Evolutionary conservation across 2,888 invertebrate species (phyloP).

Genomic region (Erynnis tages): DNA sequence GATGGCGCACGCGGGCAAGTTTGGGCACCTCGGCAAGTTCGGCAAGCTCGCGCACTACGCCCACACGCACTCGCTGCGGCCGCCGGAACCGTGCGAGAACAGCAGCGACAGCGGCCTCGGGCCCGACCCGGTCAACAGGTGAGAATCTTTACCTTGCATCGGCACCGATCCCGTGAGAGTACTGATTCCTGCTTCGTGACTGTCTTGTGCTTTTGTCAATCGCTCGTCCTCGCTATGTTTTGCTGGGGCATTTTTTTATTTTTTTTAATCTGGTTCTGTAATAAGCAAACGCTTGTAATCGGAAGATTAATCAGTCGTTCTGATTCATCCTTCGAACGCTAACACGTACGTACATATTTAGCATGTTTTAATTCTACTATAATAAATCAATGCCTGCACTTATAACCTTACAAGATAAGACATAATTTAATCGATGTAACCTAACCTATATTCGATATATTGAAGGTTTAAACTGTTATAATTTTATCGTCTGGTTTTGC

Average conservation of each 20-base stretch:
- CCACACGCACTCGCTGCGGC: constrained; percentile 72
- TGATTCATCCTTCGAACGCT: too few species aligned
- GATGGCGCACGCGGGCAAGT: constrained; percentile 51
- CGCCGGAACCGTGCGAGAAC: constrained; percentile 87
- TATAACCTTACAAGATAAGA: too few species aligned
- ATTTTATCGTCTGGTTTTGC: too few species aligned
- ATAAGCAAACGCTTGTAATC: too few species aligned
- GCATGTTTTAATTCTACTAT: not conserved
- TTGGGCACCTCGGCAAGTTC: constrained; percentile 48
- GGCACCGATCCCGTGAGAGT: constrained; percentile 2
- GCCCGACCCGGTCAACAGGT: constrained; percentile 84
- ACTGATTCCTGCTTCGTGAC: constrained; percentile 8
- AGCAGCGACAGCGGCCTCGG: constrained; percentile 95
- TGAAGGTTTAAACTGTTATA: too few species aligned
- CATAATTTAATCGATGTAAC: too few species aligned
- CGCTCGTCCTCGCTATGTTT: not conserved
- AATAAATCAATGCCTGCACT: too few species aligned
- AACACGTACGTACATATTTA: not conserved
- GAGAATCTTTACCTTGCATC: constrained; percentile 36
- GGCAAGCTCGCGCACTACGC: constrained; percentile 72
- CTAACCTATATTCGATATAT: too few species aligned
- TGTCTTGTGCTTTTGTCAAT: constrained; percentile 8
- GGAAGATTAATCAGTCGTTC: not conserved
- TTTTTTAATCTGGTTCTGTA: not conserved
- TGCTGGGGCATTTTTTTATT: not conserved